Evolutionary conservation across 2,797 vertebrate genomes (phyloP).

Genomic region (Hippoglossus hippoglossus): DNA sequence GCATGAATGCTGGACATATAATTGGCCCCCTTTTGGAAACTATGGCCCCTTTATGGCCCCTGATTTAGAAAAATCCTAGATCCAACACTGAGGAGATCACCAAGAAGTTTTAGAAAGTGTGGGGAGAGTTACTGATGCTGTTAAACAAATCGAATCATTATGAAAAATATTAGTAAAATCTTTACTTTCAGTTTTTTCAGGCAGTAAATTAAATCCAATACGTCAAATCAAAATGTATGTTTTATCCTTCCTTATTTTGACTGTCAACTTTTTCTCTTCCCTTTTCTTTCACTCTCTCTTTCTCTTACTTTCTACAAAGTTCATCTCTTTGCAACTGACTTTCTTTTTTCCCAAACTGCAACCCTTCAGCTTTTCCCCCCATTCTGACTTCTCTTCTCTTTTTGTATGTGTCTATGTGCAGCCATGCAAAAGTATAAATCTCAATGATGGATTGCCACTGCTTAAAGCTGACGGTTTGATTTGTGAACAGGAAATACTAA

Average conservation of each 20-base stretch:
- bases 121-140: not conserved
- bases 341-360: not conserved
- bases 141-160: not conserved
- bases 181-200: not conserved
- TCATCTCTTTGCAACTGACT: not conserved
- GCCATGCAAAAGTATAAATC: conserved; percentile 16
- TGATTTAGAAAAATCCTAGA: no score
- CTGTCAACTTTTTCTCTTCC: not conserved
- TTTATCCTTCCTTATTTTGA: not conserved
- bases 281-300: not conserved
- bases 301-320: not conserved
- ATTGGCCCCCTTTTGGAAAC: no score
- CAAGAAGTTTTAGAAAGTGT: conserved; percentile 1
- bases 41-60: no score
- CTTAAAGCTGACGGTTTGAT: conserved; percentile 26
- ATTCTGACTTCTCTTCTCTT: not conserved
- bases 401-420: not conserved
- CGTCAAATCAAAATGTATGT: not conserved
- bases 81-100: not conserved
- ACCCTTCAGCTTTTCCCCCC: not conserved
- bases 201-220: not conserved
- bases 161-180: not conserved
- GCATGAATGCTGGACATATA: no score
- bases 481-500: conserved; percentile 53
- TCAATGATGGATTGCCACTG: conserved; percentile 37